Conservation (phyloP, 23 tunicate species). For the Oikopleura vanhoeffeni region DNA sequence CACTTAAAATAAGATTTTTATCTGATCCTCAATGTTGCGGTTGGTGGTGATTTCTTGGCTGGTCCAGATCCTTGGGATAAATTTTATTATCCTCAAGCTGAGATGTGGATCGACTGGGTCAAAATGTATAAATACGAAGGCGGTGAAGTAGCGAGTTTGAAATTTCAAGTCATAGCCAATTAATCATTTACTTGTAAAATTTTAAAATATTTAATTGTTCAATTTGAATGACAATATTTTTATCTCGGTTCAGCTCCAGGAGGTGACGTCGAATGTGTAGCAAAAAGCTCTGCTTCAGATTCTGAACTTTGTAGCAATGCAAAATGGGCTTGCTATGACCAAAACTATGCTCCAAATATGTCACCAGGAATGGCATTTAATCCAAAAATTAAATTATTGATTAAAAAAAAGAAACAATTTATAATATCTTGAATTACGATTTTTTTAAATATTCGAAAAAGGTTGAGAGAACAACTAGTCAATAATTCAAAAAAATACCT, state of each 20-base stretch:
- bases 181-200: too few relatives aligned
- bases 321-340: constrained; percentile 64
- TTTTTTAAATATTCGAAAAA: too few relatives aligned
- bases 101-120: constrained; percentile 85
- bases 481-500: too few relatives aligned
- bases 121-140: constrained; percentile 18
- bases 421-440: too few relatives aligned
- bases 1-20: too few relatives aligned
- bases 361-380: constrained; percentile 49
- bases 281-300: constrained; percentile 21
- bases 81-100: constrained; percentile 78
- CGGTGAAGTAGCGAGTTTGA: not conserved
- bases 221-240: too few relatives aligned
- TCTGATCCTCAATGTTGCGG: constrained; percentile 62
- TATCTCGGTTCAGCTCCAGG: too few relatives aligned
- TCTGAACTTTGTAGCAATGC: constrained; percentile 46
- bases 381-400: too few relatives aligned
- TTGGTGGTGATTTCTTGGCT: constrained; percentile 68
- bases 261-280: constrained; percentile 42
- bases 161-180: too few relatives aligned
- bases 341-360: constrained; percentile 54
- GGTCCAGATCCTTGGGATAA: constrained; percentile 40
- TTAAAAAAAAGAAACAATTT: too few relatives aligned
- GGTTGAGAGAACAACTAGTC: too few relatives aligned
- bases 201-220: too few relatives aligned